Evolutionary conservation across 2,888 invertebrate species (phyloP), one percentile per base, ranked within the genome.

Genomic region (Drosophila tripunctata): DNA sequence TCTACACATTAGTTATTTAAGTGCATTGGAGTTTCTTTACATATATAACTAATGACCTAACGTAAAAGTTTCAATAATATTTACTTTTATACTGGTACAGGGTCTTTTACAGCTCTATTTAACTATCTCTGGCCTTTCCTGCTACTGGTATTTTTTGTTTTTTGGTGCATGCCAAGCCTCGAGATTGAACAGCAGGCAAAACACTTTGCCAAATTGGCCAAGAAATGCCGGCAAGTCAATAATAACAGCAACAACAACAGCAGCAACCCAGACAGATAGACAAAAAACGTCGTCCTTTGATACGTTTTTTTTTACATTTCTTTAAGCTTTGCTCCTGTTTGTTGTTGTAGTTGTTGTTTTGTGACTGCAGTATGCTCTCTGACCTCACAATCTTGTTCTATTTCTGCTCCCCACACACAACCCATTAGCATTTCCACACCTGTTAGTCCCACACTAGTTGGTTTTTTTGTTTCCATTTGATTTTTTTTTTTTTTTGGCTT

Each of bases 151-250:
- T n/a, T n/a, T 40, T 44, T 38, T 31, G 27, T 38, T 61, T 44
- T 51, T 55, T 31, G 15, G 24, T 65, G 81, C 84, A 69, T 79
- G 77, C 71, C 65, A 50, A 40, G 51, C 36, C 8, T n/a, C 6
- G 33, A 38, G 57, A 55, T 41, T 36, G 70, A 52, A 56, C 47
- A 60, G 54, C 45, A 55, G 66, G 62, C 79, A 44, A 86, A 83
- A 86, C 84, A 83, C 82, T 83, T 85, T 87, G 79, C 67, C 75
- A 87, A 84, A 84, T 84, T 84, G 83, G 85, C 79, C 76, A 85
- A 82, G 79, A 81, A 79, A 78, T 78, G 75, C 66, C 63, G 58
- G 56, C 65, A 67, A 75, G 71, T 70, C 75, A 75, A 75, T 75
- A 75, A 75, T 67, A 75, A 67, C 54, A 45, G 30, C 57, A 67